Conservation (phyloP, 2,113 vertebrate genomes). For the Ursus arctos region DNA sequence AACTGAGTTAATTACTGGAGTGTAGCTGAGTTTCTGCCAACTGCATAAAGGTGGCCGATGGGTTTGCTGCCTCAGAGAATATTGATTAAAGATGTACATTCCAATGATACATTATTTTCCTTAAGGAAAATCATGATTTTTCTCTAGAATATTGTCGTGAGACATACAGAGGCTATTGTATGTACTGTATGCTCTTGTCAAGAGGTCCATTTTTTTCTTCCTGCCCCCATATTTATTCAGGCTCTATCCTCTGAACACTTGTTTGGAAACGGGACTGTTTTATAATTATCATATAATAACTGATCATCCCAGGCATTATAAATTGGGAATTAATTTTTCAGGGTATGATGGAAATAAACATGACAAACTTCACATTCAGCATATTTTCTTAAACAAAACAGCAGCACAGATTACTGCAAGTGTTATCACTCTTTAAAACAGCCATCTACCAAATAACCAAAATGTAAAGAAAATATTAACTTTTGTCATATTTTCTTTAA, state of each 20-base stretch:
- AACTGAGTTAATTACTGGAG: conserved; percentile 32
- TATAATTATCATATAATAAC: neutral
- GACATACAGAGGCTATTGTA: neutral
- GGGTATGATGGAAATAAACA: neutral
- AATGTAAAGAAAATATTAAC: neutral
- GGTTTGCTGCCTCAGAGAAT: neutral
- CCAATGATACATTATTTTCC: neutral
- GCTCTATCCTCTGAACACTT: neutral
- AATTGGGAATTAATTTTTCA: neutral
- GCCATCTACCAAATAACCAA: neutral
- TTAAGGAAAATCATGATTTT: neutral
- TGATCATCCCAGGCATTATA: neutral
- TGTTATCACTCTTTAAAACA: neutral
- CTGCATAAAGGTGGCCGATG: neutral
- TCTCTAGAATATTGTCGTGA: neutral
- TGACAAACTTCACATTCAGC: neutral
- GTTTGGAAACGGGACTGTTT: neutral
- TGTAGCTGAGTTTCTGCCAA: neutral
- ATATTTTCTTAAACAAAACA: neutral
- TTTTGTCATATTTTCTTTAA: neutral
- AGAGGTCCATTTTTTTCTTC: neutral
- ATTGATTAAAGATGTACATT: neutral
- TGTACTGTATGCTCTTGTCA: neutral
- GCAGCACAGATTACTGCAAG: neutral
- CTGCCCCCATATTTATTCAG: neutral